Evolutionary conservation across 2,888 invertebrate genomes (phyloP).

Genomic region (Dynastes tityus): DNA sequence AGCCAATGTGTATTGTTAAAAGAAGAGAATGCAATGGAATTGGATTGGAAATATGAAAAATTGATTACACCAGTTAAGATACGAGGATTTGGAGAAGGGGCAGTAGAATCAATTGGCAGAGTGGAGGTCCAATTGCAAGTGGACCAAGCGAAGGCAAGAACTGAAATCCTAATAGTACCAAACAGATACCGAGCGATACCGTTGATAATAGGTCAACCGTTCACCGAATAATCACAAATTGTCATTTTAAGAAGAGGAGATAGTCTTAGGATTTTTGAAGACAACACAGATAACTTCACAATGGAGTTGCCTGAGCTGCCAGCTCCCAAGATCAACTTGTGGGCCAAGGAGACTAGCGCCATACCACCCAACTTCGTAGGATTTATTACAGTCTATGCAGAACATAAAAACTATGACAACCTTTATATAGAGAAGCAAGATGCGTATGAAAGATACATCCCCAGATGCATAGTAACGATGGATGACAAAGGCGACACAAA

Average conservation of each 20-base stretch:
- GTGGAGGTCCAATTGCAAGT: neutral
- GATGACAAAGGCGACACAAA: neutral
- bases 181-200: neutral
- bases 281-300: neutral
- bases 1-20: constrained; percentile 4
- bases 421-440: neutral
- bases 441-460: neutral
- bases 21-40: neutral
- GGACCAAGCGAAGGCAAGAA: neutral
- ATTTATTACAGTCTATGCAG: neutral
- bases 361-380: neutral
- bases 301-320: neutral
- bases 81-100: neutral
- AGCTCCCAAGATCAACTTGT: neutral
- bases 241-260: neutral
- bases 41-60: neutral
- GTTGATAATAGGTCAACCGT: constrained; percentile 8
- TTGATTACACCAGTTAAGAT: neutral
- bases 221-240: constrained; percentile 3
- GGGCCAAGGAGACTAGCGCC: neutral
- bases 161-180: neutral
- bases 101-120: neutral
- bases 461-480: neutral
- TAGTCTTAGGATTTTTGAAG: constrained; percentile 8
- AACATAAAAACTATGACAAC: neutral